These are phyloP conservation scores for Plecotus auritus DNA, from an alignment of 2,113 vertebrate genomes.

Conservation along the genomic window DNA sequence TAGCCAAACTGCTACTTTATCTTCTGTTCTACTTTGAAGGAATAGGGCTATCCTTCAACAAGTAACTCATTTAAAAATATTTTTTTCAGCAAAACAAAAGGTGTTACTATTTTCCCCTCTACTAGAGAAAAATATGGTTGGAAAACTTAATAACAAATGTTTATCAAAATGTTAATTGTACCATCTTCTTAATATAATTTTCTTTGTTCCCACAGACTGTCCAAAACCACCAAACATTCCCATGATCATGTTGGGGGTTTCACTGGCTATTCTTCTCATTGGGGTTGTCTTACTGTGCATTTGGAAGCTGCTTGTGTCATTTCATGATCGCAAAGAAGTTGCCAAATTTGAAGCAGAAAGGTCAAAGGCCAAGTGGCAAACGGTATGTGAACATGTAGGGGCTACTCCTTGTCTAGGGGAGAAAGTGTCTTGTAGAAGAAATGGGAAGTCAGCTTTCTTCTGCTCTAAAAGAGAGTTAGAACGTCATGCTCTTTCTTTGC, in stretches of 20 bases:
- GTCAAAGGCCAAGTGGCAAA: conserved; percentile 95
- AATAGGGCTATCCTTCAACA: background rate
- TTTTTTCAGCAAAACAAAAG: background rate
- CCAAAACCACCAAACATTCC: conserved; percentile 89
- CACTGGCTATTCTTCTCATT: conserved; percentile 90
- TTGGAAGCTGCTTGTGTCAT: conserved; percentile 95
- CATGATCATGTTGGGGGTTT: conserved; percentile 94
- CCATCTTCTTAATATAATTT: background rate
- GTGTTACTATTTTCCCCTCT: background rate
- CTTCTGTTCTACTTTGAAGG: background rate
- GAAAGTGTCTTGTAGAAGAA: background rate
- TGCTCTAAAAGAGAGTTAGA: background rate
- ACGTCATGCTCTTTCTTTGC: background rate
- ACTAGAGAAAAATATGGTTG: background rate
- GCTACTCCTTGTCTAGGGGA: background rate
- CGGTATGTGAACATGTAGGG: conserved; percentile 80
- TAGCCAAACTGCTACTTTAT: background rate
- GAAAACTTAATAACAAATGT: background rate
- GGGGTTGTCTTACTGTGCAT: conserved; percentile 90
- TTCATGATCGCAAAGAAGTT: conserved; percentile 96
- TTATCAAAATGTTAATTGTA: background rate
- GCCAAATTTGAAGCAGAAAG: conserved; percentile 97
- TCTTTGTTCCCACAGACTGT: conserved; percentile 85
- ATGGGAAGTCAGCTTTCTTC: background rate
- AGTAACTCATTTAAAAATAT: background rate